Conservation (phyloP, 2,797 vertebrate genomes). For the Sebastolobus altivelis region DNA sequence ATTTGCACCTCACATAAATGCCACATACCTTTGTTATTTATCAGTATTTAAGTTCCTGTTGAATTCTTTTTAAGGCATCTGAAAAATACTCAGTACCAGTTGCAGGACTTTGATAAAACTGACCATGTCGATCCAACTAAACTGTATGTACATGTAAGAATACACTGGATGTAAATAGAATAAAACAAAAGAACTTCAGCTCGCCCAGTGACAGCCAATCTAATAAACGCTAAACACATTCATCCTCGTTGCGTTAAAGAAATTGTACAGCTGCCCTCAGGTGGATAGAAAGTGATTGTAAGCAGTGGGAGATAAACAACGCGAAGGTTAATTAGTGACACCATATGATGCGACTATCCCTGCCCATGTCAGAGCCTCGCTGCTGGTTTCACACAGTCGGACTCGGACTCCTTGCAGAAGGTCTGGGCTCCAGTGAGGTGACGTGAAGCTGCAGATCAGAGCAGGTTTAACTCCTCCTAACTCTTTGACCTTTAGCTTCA, state of each 20-base stretch:
- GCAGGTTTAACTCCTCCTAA: constrained; percentile 8
- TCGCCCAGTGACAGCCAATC: constrained; percentile 5
- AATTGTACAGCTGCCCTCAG: constrained; percentile 35
- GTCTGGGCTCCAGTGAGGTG: constrained; percentile 69
- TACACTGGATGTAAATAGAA: constrained; percentile 46
- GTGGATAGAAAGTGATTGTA: constrained; percentile 23
- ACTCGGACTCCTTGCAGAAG: constrained; percentile 38
- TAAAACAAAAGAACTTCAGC: constrained; percentile 3
- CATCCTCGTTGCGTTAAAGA: not conserved
- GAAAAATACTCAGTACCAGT: constrained; percentile 59
- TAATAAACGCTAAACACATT: constrained; percentile 16
- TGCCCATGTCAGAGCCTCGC: constrained; percentile 47
- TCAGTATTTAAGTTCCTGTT: not conserved
- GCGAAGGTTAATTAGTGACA: constrained; percentile 48
- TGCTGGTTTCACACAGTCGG: constrained; percentile 30
- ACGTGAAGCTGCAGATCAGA: constrained; percentile 36
- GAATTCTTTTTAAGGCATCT: constrained; percentile 15
- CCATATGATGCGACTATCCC: constrained; percentile 54
- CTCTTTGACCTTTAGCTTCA: constrained; percentile 26
- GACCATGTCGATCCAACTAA: constrained; percentile 65
- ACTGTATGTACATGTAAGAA: constrained; percentile 72
- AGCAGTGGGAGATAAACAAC: constrained; percentile 9
- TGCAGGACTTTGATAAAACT: constrained; percentile 62
- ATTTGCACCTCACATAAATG: not conserved
- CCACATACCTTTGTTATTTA: not conserved